Base-by-base conservation (phyloP, 2,888 invertebrate species). In the Loripinus fragilis region DNA sequence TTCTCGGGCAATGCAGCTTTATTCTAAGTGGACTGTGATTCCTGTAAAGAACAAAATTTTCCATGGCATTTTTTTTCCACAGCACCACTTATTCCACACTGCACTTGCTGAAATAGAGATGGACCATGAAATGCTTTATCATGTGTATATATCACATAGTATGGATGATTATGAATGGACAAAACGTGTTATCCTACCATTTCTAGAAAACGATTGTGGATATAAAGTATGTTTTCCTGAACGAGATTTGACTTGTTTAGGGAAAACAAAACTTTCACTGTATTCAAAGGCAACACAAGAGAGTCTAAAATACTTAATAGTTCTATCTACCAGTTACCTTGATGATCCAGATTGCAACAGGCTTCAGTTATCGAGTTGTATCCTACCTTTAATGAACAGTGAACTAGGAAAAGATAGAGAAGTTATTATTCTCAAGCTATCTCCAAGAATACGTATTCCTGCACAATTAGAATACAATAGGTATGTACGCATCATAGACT, bases 161-260 rank as follows among this genome's bases (percentile, higher is more conserved):
- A 48, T n/a, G 12, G 71, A 71, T 10, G 71, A 71, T 12, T 71
- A 71, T 25, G 55, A 71, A 12, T 71, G 33, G 35, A n/a, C 38
- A 12, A 71, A 41, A 38, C 20, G 38, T 41, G 33, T 52, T 8
- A 50, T 70, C 35, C 38, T 71, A 20, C 41, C 71, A n/a, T 71
- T 25, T 55, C 52, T 71, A 15, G 71, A 71, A 55, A 25, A 55
- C 17, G 55, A 25, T 15, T 71, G 71, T 71, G 41, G 55, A 55
- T 55, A 25, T 15, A 71, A 55, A n/a, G 71, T 52, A 0, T 71
- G 71, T 20, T 55, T 71, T 35, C 55, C 52, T 12, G 71, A 55
- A 15, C 8, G 71, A 28, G 71, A 71, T 71, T 55, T 71, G 8
- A 55, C 38, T 25, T n/a, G 25, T 5, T 52, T n/a, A 12, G 71